phyloP scores from a whole-genome alignment of 2,888 invertebrate species.

The Leptinotarsa haldemani region DNA sequence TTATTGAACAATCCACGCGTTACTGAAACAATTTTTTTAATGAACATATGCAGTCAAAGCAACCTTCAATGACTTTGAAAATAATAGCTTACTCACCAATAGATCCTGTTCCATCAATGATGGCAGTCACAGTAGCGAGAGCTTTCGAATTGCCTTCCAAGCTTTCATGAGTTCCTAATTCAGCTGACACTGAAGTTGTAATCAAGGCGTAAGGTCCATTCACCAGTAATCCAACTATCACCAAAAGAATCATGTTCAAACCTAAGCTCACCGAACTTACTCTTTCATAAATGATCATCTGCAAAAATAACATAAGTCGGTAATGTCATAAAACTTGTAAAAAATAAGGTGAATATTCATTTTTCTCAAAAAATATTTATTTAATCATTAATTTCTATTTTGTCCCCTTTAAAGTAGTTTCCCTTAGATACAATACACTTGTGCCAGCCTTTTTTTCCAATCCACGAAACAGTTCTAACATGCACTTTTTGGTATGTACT shows the following conservation, averaged over 20 bases:
- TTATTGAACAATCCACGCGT: no score
- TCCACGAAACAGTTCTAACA: no score
- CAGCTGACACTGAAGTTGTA: constrained; percentile 96
- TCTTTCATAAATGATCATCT: constrained; percentile 85
- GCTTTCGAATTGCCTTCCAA: constrained; percentile 88
- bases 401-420: no score
- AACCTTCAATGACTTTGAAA: neutral
- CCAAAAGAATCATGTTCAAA: constrained; percentile 76
- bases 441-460: no score
- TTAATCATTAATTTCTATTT: no score
- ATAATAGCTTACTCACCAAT: constrained; percentile 69
- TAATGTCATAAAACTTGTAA: no score
- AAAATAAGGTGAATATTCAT: no score
- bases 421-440: no score
- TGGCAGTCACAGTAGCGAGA: constrained; percentile 96
- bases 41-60: no score
- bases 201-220: constrained; percentile 97
- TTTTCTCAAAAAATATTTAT: no score
- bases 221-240: constrained; percentile 84
- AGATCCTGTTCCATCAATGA: constrained; percentile 96
- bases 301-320: constrained; percentile 54
- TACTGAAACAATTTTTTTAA: no score
- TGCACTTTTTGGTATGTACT: no score
- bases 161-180: constrained; percentile 87
- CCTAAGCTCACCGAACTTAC: constrained; percentile 71